These are phyloP conservation scores for Drepana falcataria DNA, from an alignment of 2,888 invertebrate genomes.

Conservation along the genomic window DNA sequence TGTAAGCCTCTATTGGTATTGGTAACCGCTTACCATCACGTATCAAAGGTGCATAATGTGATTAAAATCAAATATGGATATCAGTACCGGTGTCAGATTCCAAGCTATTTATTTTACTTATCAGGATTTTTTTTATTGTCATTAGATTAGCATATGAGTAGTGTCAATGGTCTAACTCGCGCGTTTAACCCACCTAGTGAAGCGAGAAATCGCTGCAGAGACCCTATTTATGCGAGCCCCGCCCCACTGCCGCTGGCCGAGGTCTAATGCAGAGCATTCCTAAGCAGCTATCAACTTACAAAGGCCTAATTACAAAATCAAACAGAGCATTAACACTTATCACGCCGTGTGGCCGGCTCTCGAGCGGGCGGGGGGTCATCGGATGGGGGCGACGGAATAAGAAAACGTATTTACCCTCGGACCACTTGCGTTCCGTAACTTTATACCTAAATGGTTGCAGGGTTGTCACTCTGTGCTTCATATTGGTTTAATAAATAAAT, in stretches of 20 bases:
- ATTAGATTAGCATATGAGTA: too few species aligned
- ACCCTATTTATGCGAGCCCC: too few species aligned
- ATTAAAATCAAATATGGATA: too few species aligned
- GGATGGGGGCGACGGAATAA: conserved; percentile 35
- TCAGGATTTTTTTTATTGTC: too few species aligned
- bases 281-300: conserved; percentile 2
- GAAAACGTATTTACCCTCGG: conserved; percentile 59
- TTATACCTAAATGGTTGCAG: conserved; percentile 51
- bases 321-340: conserved; percentile 49
- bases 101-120: too few species aligned
- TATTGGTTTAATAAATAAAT: not conserved
- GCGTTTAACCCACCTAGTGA: too few species aligned
- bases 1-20: too few species aligned
- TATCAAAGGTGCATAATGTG: too few species aligned
- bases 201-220: too few species aligned
- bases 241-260: not conserved
- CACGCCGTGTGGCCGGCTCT: conserved; percentile 13
- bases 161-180: too few species aligned
- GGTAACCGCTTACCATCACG: too few species aligned
- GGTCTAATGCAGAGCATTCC: not conserved
- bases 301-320: conserved; percentile 50
- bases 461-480: conserved; percentile 26
- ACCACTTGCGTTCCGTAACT: conserved; percentile 57
- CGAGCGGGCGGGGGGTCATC: conserved; percentile 9
- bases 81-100: too few species aligned